Evolutionary conservation across 2,113 vertebrate species (phyloP), one percentile per base, ranked within the genome.

Genomic region (Myotis yumanensis): DNA sequence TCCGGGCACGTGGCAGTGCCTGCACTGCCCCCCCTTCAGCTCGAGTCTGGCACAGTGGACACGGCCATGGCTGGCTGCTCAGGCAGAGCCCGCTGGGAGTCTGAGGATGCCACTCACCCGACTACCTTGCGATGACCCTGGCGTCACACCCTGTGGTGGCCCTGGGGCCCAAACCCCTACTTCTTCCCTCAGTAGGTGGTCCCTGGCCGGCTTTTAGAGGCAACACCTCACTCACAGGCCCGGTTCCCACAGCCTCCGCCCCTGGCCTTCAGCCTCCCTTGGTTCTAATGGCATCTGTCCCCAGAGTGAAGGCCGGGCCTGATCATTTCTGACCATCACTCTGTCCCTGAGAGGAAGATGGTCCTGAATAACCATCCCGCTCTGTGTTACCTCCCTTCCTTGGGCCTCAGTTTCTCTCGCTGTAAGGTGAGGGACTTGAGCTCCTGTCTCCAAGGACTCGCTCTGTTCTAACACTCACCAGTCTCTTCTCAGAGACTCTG

Each of bases 321-420:
- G 91, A 35, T 3, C 48, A 48, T 69, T 82, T 90, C 73, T 51
- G 40, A 64, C 43, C 46, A 22, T 66, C 62, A 14, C 7, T 71
- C 89, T 86, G 48, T 52, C 8, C 25, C 4, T 35, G 57, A 0
- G 0, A 23, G 4, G 48, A 6, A 64, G n/a, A 17, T 9, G 6
- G n/a, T 35, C 32, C 25, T 28, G 40, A 82, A 77, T 0, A 51
- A 5, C 18, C 82, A 81, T 7, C 8, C 3, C 14, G 83, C 32
- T 76, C 79, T 89, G n/a, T 54, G 20, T 4, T 43, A 18, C 1
- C 43, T 32, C n/a, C 11, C 28, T 14, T 73, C 28, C 59, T 84
- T 32, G 73, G 35, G 40, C 66, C 68, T 93, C 87, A 52, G 81
- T 88, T 91, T 95, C 72, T 57, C 82, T 32, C 72, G 8, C 66